Conservation (phyloP, 2,113 vertebrate species). For the Tapirus terrestris region DNA sequence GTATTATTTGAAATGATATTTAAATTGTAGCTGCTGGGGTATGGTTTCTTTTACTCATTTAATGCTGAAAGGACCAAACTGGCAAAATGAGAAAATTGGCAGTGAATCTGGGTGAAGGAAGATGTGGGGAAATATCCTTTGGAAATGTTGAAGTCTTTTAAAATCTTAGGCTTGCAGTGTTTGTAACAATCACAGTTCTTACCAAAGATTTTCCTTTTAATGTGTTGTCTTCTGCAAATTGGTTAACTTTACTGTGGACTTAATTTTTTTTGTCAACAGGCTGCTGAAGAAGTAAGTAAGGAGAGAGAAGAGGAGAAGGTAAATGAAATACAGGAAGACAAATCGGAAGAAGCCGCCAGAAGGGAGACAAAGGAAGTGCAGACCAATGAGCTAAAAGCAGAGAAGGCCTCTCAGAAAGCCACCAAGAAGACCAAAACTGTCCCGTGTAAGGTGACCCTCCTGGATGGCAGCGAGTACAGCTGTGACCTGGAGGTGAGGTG, state of each 20-base stretch:
- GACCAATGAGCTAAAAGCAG: slow-evolving; percentile 83
- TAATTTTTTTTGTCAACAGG: slow-evolving; percentile 82
- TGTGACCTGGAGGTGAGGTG: slow-evolving; percentile 96
- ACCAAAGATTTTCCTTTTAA: neutral
- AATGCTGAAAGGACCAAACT: neutral
- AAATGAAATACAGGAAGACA: slow-evolving; percentile 82
- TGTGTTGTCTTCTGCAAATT: neutral
- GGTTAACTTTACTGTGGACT: neutral
- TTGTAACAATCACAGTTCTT: neutral
- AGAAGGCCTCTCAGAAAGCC: slow-evolving; percentile 87
- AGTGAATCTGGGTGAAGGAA: neutral
- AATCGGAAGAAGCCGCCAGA: slow-evolving; percentile 81
- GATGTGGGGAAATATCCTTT: neutral
- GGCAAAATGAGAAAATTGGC: neutral
- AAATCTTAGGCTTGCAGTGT: neutral
- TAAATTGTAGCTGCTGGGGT: neutral
- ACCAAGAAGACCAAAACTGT: slow-evolving; percentile 95
- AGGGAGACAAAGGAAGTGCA: slow-evolving; percentile 88
- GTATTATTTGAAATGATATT: slow-evolving; percentile 16
- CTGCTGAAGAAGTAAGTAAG: slow-evolving; percentile 89
- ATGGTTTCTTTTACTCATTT: slow-evolving; percentile 30
- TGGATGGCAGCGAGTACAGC: slow-evolving; percentile 93
- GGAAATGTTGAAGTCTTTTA: neutral
- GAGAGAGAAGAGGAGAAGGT: slow-evolving; percentile 83
- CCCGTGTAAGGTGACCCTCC: slow-evolving; percentile 92